These are phyloP conservation scores for Diplosoma virens DNA, from an alignment of 23 tunicate species.

Conservation along the genomic window DNA sequence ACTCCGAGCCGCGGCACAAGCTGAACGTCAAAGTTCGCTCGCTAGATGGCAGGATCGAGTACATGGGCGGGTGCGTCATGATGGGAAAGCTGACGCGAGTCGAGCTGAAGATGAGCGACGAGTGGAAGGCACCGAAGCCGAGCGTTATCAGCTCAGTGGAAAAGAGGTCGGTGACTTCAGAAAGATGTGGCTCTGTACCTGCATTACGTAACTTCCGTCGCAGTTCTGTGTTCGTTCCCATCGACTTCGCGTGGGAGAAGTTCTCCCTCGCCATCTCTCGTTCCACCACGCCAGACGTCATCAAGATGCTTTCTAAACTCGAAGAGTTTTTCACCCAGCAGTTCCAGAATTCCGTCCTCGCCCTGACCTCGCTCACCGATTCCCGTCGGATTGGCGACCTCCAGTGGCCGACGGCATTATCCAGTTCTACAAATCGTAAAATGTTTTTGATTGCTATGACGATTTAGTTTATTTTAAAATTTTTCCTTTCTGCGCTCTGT, in stretches of 20 bases:
- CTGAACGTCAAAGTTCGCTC: conserved; percentile 40
- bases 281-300: conserved; percentile 93
- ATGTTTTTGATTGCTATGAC: no score
- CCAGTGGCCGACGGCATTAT: no score
- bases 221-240: conserved; percentile 72
- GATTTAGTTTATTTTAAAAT: no score
- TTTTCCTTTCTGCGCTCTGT: no score
- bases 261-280: conserved; percentile 76
- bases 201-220: not conserved
- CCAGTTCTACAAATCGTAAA: no score
- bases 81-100: conserved; percentile 81
- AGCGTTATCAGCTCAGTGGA: conserved; percentile 30
- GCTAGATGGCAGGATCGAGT: conserved; percentile 81
- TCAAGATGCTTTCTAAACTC: conserved; percentile 82
- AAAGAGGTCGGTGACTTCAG: conserved; percentile 19
- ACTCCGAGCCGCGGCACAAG: conserved; percentile 63
- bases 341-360: conserved; percentile 71
- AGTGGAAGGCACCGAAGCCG: conserved; percentile 75
- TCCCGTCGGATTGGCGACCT: no score
- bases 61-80: conserved; percentile 91
- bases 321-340: conserved; percentile 85
- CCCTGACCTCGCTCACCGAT: conserved; percentile 47
- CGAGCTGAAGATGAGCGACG: conserved; percentile 60
- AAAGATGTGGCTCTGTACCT: not conserved
- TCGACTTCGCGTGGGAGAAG: conserved; percentile 69